Evolutionary conservation across 2,113 vertebrate species (phyloP).

Genomic region (Ploceus nigricollis): DNA sequence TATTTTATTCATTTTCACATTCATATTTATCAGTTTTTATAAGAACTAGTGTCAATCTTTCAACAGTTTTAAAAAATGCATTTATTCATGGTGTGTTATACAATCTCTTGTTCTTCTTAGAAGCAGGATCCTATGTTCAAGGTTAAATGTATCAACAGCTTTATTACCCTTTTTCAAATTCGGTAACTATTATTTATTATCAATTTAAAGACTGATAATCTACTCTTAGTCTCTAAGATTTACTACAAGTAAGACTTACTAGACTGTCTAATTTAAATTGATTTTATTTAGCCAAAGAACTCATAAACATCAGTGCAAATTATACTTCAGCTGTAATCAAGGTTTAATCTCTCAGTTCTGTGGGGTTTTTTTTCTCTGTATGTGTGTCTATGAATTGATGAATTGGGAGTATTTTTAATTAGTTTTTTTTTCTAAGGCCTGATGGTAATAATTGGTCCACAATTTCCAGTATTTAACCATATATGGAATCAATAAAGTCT

Average conservation of each 20-base stretch:
- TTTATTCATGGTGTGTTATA: constrained; percentile 37
- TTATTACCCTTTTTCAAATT: constrained; percentile 22
- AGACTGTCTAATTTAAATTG: not conserved
- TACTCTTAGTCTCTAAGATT: not conserved
- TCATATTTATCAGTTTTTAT: constrained; percentile 78
- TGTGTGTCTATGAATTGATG: not conserved
- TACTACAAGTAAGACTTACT: not conserved
- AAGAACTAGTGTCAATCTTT: constrained; percentile 64
- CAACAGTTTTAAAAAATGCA: not conserved
- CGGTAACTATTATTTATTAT: not conserved
- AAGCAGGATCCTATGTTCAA: constrained; percentile 11
- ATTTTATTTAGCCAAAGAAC: not conserved
- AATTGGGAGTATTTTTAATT: not conserved
- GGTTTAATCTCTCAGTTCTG: not conserved
- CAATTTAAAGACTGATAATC: not conserved
- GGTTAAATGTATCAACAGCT: constrained; percentile 47
- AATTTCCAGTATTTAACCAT: not conserved
- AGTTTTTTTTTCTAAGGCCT: not conserved
- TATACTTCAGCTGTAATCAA: not conserved
- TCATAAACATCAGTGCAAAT: not conserved
- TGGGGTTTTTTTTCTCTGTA: not conserved
- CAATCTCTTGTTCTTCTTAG: not conserved
- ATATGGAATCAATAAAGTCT: not conserved
- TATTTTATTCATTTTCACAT: constrained; percentile 91
- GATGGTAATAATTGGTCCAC: not conserved